Conservation (phyloP, 2,797 vertebrate genomes). For the Micromesistius poutassou region DNA sequence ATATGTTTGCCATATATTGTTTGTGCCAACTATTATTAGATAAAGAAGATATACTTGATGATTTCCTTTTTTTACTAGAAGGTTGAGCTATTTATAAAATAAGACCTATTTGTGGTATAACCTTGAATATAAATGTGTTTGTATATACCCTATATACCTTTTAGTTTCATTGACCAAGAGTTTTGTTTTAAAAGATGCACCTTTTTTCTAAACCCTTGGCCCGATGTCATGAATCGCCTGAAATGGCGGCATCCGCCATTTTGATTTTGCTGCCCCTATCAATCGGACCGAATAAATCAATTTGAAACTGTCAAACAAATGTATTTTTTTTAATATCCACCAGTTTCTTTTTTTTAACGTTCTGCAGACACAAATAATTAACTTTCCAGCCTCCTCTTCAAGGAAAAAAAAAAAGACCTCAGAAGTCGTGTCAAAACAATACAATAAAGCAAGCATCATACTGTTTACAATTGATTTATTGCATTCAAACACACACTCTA, state of each 20-base stretch:
- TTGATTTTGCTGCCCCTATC: conserved; percentile 44
- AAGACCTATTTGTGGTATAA: too few species aligned
- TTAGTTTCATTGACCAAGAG: too few species aligned
- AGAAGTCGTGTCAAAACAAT: not conserved
- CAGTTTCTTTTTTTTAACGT: conserved; percentile 12
- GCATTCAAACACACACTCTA: not conserved
- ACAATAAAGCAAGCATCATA: not conserved
- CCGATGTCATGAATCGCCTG: conserved; percentile 18
- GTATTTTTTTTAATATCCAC: too few species aligned
- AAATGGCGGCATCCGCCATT: conserved; percentile 59
- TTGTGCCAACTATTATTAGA: too few species aligned
- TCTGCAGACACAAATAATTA: not conserved
- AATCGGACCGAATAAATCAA: conserved; percentile 36
- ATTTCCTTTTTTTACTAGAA: too few species aligned
- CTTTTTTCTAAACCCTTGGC: not conserved
- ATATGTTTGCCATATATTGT: too few species aligned
- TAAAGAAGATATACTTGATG: too few species aligned
- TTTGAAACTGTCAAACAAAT: conserved; percentile 5
- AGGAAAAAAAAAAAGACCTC: not conserved
- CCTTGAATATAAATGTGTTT: too few species aligned
- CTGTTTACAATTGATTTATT: conserved; percentile 2
- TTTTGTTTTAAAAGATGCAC: not conserved
- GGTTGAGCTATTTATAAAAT: too few species aligned
- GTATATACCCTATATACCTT: too few species aligned
- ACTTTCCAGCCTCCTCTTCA: not conserved